Evolutionary conservation across 2,113 vertebrate genomes (phyloP), one percentile per base, ranked within the genome.

Genomic region (Acanthisitta chloris): DNA sequence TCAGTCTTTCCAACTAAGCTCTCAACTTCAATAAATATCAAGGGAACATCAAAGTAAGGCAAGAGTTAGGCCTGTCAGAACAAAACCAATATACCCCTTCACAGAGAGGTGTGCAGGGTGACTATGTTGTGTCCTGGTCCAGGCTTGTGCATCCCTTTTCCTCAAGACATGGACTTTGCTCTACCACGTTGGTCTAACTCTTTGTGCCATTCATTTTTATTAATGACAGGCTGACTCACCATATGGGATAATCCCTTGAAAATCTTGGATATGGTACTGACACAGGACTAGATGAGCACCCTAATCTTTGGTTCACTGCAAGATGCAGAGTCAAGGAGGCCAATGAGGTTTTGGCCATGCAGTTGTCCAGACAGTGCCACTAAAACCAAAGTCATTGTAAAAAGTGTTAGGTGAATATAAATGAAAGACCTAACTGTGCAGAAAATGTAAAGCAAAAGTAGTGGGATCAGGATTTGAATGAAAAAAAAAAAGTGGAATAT

Each of bases 91-190:
- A 0, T n/a, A 59, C 9, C 4, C 21, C 31, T 86, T 73, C 2
- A 2, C 45, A 61, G 58, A 33, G 77, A 86, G 33, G 28, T 57
- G 21, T n/a, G 6, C 19, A 51, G 48, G 31, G 29, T 72, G 69
- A 34, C 14, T 4, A 4, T 9, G 17, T 14, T 19, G 15, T 55
- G 58, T 72, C 24, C 40, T 67, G 43, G 8, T 12, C n/a, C 4
- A 12, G 8, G n/a, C 51, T 38, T 78, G 28, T n/a, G 40, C 12
- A 12, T 43, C 33, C 6, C 8, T 58, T 84, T 66, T 7, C 38
- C 0, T 0, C 17, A n/a, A 70, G 43, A 25, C 29, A n/a, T 1
- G 20, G 38, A 18, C 36, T 95, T 81, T 29, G 5, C 38, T 64
- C n/a, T 8, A 11, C 58, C 12, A 8, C 12, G 11, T 34, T 51